Base-by-base conservation (phyloP, 2,113 vertebrate species). In the Cisticola juncidis region DNA sequence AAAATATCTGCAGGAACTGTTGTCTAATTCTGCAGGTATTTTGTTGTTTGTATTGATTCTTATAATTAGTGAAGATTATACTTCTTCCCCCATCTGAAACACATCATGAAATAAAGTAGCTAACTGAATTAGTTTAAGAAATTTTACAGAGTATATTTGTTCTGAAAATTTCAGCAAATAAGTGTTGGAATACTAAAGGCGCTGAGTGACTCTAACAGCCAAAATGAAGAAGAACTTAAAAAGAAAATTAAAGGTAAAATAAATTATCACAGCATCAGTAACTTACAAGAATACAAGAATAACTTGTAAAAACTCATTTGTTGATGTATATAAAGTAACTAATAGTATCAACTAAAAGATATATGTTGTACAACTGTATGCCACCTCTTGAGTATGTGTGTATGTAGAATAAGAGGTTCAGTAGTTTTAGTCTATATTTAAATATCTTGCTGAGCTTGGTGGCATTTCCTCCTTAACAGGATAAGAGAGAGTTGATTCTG, bases 231-330 rank as follows among this genome's bases (percentile, higher is more conserved):
- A 91, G 97, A 99, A 94, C 95, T 98, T 66, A 99, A 98, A 97
- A 98, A 97, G 83, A 92, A 98, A 91, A 95, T 99, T 44, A 99
- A 99, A 99, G 99, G 99, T 99, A 97, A 98, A 96, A 57, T 53
- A 28, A 68, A 47, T 54, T 26, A 76, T 28, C 31, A 48, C n/a
- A 54, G 22, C 14, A 48, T 62, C 35, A 35, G 14, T 61, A 61
- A 76, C n/a, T n/a, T n/a, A n/a, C n/a, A n/a, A n/a, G n/a, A n/a
- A n/a, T n/a, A n/a, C n/a, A n/a, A n/a, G n/a, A n/a, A n/a, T n/a
- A n/a, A n/a, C 17, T 69, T 61, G 40, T 76, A 69, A 54, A 54
- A 40, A 76, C 42, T 80, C 29, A 50, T 91, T 36, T 83, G 48
- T 33, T 95, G 50, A 91, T 90, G 31, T 86, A 79, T 9, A n/a